phyloP scores from a whole-genome alignment of 92 coral and sea anemone species.

The Hydrozoanthus gracilis region DNA sequence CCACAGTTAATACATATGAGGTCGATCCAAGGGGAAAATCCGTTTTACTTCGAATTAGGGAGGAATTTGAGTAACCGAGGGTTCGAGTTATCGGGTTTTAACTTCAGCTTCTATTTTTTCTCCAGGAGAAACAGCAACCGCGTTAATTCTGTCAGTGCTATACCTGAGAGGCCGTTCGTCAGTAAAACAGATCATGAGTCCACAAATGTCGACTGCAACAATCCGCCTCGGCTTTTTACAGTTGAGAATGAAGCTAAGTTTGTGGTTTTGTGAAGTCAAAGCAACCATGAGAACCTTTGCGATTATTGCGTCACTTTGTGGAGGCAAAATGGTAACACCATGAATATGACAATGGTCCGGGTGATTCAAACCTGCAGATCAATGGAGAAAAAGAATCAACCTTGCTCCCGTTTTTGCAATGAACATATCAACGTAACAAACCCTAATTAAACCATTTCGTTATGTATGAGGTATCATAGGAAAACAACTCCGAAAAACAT shows the following conservation, averaged over 20 bases:
- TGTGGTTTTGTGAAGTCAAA: conserved; percentile 22
- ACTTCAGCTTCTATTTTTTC: too few relatives aligned
- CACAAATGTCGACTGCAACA: background rate
- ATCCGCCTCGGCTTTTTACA: background rate
- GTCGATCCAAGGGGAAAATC: too few relatives aligned
- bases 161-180: background rate
- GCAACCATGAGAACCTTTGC: conserved; percentile 11
- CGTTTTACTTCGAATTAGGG: too few relatives aligned
- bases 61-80: background rate
- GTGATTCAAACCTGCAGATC: conserved; percentile 1
- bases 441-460: too few relatives aligned
- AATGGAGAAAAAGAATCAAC: too few relatives aligned
- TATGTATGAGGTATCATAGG: too few relatives aligned
- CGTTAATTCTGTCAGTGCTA: background rate
- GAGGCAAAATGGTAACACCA: conserved; percentile 12
- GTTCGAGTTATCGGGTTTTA: background rate
- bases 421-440: too few relatives aligned
- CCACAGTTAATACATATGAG: too few relatives aligned
- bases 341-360: conserved; percentile 8
- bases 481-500: too few relatives aligned
- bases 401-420: too few relatives aligned
- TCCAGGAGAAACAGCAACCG: too few relatives aligned
- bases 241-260: background rate
- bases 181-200: background rate
- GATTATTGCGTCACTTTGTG: background rate